These are phyloP conservation scores for Chesias legatella DNA, from an alignment of 2,888 invertebrate genomes.

Conservation along the genomic window DNA sequence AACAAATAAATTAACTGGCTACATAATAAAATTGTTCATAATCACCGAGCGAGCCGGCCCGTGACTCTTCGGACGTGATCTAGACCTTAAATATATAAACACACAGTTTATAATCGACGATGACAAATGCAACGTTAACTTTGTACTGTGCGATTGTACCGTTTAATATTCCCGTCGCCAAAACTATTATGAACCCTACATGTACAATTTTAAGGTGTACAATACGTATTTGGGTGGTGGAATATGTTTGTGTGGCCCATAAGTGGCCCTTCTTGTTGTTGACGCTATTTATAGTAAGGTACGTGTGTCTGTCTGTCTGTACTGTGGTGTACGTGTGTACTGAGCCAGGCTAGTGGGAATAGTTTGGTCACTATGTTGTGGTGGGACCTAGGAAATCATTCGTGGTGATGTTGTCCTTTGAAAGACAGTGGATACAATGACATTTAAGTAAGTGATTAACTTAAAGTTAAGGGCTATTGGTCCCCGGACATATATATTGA, in stretches of 20 bases:
- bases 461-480: too few species aligned
- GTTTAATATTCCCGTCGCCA: constrained; percentile 2
- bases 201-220: not conserved
- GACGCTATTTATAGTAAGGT: constrained; percentile 44
- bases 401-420: too few species aligned
- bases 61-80: not conserved
- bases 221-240: constrained; percentile 3
- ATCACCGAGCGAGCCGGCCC: constrained; percentile 19
- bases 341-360: constrained; percentile 1
- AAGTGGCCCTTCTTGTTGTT: constrained; percentile 48
- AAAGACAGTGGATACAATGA: too few species aligned
- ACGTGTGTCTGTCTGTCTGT: constrained; percentile 24
- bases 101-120: constrained; percentile 1
- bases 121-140: constrained; percentile 3
- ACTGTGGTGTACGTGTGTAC: constrained; percentile 14
- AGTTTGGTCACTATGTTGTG: constrained; percentile 2
- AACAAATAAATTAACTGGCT: constrained; percentile 53
- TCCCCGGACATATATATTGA: too few species aligned
- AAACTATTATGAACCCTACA: constrained; percentile 17
- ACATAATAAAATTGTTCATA: constrained; percentile 52
- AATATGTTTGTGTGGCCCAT: constrained; percentile 35
- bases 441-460: too few species aligned
- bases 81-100: constrained; percentile 5
- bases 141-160: constrained; percentile 20
- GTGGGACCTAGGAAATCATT: too few species aligned